Percentiles rank a stretch among this genome's conserved stretches.
phyloP scores from a whole-genome alignment of 1,140 invertebrate genomes.

The Melitaea cinxia region DNA sequence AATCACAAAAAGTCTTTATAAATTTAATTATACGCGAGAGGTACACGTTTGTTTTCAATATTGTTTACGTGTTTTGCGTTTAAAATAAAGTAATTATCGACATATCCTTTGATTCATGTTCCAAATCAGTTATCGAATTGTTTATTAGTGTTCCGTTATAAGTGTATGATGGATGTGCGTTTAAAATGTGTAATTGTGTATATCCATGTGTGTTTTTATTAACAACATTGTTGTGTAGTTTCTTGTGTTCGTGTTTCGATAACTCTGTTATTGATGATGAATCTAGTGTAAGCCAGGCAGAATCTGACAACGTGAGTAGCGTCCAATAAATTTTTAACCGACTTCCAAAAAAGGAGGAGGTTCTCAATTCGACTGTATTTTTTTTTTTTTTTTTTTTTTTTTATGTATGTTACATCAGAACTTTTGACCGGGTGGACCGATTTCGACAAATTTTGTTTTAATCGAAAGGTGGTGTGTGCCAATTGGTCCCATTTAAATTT shows the following conservation, averaged over 20 bases:
- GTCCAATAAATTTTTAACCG: not conserved
- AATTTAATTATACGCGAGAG: slow-evolving; percentile 15
- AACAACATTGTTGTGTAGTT: not conserved
- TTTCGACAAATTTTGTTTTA: too few relatives aligned
- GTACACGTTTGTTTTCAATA: slow-evolving; percentile 5
- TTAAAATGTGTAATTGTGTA: slow-evolving; percentile 12
- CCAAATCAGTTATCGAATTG: not conserved
- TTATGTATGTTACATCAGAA: too few relatives aligned
- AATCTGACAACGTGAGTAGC: not conserved
- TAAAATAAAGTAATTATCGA: slow-evolving; percentile 11
- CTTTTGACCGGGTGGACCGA: too few relatives aligned
- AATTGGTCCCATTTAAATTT: too few relatives aligned
- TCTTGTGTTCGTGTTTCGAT: slow-evolving; percentile 4
- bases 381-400: too few relatives aligned
- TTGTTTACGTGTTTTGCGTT: slow-evolving; percentile 5
- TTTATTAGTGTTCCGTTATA: not conserved
- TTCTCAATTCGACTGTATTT: too few relatives aligned
- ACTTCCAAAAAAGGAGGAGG: too few relatives aligned
- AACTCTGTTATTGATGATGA: not conserved
- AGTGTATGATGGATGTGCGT: slow-evolving; percentile 1
- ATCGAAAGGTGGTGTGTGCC: too few relatives aligned
- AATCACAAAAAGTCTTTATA: slow-evolving; percentile 28
- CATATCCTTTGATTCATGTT: slow-evolving; percentile 7
- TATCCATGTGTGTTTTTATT: not conserved
- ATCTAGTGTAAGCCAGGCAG: not conserved